Evolutionary conservation across 2,113 vertebrate genomes (phyloP), one percentile per base, ranked within the genome.

Genomic region (Lamprotornis superbus): DNA sequence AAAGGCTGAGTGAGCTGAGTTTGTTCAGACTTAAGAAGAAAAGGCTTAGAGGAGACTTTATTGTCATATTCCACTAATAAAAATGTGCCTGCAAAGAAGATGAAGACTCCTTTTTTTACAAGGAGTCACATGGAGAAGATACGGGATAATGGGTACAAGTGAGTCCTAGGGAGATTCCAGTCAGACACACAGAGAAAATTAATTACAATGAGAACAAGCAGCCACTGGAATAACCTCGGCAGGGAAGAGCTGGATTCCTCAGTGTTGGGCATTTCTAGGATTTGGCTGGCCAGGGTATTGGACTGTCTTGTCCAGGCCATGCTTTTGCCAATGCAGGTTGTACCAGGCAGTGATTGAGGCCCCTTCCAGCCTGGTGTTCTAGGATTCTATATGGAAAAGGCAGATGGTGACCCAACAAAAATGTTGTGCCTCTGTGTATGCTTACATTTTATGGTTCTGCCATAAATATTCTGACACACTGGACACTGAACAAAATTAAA

Each of bases 341-440:
- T 37, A 44, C 49, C 61, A 70, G 46, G 13, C n/a, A 40, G 46
- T 60, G 35, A 33, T 44, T 31, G 12, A 61, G 33, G 37, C 33
- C 12, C 15, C 20, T 67, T 50, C 40, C 52, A 87, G 30, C 28
- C 21, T 57, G 24, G 9, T 11, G 19, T 24, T 67, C 5, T 16
- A 22, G 14, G 21, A 52, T 12, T n/a, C 47, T 20, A 3, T 35
- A 20, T 15, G 25, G 7, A 67, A 79, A 50, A 60, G 11, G 27
- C 30, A 30, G 12, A 19, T 1, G 2, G 15, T 49, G 46, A 33
- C 49, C 33, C 60, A 67, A 10, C 1, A 2, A 35, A 69, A 86
- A 39, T 0, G 0, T 23, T 6, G 2, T 37, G 21, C n/a, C 42
- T 28, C 24, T 31, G 30, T 7, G 5, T 13, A 11, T 33, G 17